Evolutionary conservation across 2,888 invertebrate genomes (phyloP).

Genomic region (Aphrophora alni): DNA sequence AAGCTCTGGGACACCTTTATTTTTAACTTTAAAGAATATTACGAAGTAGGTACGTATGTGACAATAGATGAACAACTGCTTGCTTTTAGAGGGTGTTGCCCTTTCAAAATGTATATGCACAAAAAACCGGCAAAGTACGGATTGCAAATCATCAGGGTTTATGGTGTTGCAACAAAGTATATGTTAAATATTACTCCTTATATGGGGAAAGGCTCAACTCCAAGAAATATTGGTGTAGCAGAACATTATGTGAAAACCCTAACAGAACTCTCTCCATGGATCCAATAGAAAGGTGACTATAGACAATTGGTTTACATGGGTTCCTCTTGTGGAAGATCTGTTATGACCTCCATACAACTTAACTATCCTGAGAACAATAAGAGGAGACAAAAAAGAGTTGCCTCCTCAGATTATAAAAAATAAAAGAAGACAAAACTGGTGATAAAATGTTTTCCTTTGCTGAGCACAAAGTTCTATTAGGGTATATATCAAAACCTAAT

Average conservation of each 20-base stretch:
- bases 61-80: conserved; percentile 17
- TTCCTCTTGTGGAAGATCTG: not conserved
- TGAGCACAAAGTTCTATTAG: too few species aligned
- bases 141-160: conserved; percentile 13
- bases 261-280: not conserved
- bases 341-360: not conserved
- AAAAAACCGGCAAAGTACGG: conserved; percentile 19
- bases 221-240: too few species aligned
- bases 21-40: not conserved
- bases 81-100: conserved; percentile 15
- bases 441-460: not conserved
- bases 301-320: not conserved
- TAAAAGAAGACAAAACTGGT: not conserved
- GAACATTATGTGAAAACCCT: not conserved
- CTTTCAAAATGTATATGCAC: conserved; percentile 13
- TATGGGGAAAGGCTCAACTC: not conserved
- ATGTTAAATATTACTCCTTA: conserved; percentile 18
- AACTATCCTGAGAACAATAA: conserved; percentile 10
- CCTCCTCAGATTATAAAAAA: not conserved
- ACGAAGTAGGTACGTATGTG: not conserved
- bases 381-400: not conserved
- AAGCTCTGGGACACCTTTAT: conserved; percentile 5
- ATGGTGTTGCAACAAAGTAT: not conserved
- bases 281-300: too few species aligned
- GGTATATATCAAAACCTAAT: not conserved